These are phyloP conservation scores for Bombycilla garrulus DNA, from an alignment of 2,113 vertebrate species.

Conservation along the genomic window DNA sequence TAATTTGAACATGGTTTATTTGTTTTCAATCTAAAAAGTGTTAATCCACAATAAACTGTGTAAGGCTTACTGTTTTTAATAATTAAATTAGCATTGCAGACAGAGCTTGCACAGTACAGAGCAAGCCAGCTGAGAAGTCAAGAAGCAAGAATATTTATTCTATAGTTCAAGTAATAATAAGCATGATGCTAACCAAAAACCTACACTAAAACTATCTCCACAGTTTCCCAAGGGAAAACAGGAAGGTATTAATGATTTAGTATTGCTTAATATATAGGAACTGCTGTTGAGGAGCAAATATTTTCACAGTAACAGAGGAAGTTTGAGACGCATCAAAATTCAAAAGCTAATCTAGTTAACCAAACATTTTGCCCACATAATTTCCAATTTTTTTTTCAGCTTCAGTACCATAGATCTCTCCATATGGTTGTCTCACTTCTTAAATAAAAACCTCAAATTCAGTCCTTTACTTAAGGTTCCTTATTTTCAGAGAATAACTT, in stretches of 20 bases:
- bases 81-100: slow-evolving; percentile 6
- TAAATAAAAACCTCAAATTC: neutral
- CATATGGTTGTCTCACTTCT: neutral
- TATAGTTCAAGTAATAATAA: slow-evolving; percentile 21
- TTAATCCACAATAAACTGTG: neutral
- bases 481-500: neutral
- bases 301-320: neutral
- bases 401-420: neutral
- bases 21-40: neutral
- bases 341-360: neutral
- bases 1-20: neutral
- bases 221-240: slow-evolving; percentile 1
- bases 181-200: neutral
- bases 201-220: neutral
- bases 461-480: neutral
- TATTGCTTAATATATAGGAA: neutral
- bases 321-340: neutral
- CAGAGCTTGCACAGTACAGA: neutral
- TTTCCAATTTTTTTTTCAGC: neutral
- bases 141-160: slow-evolving; percentile 3
- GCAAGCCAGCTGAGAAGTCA: neutral
- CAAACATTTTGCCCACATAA: neutral
- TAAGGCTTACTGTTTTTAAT: neutral
- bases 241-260: neutral
- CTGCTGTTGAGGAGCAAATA: neutral